phyloP scores from a whole-genome alignment of 2,888 invertebrate genomes.

The Boloria selene region DNA sequence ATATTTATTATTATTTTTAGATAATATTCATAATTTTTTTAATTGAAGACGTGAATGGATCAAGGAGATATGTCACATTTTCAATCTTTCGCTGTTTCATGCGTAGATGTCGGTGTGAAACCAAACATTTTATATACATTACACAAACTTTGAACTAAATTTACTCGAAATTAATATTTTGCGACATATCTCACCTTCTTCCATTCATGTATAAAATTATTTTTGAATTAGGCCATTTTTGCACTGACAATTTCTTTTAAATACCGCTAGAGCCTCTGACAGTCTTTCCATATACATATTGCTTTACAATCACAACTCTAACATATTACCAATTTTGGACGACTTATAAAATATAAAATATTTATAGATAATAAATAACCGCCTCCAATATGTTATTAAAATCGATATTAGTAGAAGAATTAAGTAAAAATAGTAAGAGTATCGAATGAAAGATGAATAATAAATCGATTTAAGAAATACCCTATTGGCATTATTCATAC shows the following conservation, averaged over 20 bases:
- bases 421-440: no score
- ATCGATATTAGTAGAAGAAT: not conserved
- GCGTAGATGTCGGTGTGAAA: no score
- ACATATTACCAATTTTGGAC: constrained; percentile 25
- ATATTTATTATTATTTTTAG: no score
- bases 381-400: not conserved
- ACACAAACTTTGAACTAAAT: no score
- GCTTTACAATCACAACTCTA: constrained; percentile 67
- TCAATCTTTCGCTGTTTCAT: no score
- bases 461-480: constrained; percentile 2
- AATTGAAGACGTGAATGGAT: not conserved
- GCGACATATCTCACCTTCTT: no score
- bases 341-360: constrained; percentile 11
- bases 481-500: not conserved
- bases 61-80: no score
- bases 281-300: constrained; percentile 68
- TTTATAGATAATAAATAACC: constrained; percentile 5
- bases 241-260: not conserved
- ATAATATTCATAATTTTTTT: constrained; percentile 18
- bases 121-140: no score
- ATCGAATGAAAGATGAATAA: constrained; percentile 3
- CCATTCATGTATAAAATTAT: not conserved
- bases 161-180: no score
- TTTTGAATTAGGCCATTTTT: constrained; percentile 15
- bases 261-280: constrained; percentile 64